Base-by-base conservation (phyloP, 2,797 vertebrate genomes). In the Numenius phaeopus region DNA sequence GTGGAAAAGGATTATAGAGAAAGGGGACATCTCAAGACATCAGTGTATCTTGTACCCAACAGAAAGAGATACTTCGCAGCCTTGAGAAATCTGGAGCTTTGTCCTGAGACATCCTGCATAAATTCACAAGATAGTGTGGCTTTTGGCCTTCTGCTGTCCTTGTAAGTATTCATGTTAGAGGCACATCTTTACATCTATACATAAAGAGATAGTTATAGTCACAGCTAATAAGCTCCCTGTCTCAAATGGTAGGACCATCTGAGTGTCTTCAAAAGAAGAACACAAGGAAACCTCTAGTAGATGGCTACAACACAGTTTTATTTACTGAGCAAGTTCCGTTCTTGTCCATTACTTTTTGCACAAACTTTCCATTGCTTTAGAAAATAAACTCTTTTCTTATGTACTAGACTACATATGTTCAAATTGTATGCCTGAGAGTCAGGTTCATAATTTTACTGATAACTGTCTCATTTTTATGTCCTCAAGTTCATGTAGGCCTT, bases 151-250 rank as follows among this genome's bases (percentile, higher is more conserved):
- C 47, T 91, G 14, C 37, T 67, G 19, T 59, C 46, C 37, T 57
- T 50, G 4, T 34, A 16, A 44, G 13, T 22, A 3, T 40, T 61
- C 11, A 3, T n/a, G 39, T 52, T n/a, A 13, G 11, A 37, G 42
- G 16, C 16, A n/a, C 0, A 9, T 55, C 24, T 30, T 54, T 24
- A 55, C 5, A 0, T 34, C 11, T 37, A 0, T n/a, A 32, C 18
- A 37, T 20, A 10, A 10, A 58, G 49, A 54, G 5, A 20, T 8
- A n/a, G 14, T 6, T 70, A 22, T 5, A 57, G n/a, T 47, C 24
- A 34, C 29, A 40, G 23, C 5, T 26, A 21, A 46, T 64, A 54
- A 78, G 5, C 40, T 84, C 32, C 18, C 5, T 32, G 9, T 32
- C 49, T 52, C 30, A 87, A 52, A 52, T 20, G 9, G 9, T 4